Evolutionary conservation across 2,888 invertebrate genomes (phyloP).

Genomic region (Sinotaia quadrata): DNA sequence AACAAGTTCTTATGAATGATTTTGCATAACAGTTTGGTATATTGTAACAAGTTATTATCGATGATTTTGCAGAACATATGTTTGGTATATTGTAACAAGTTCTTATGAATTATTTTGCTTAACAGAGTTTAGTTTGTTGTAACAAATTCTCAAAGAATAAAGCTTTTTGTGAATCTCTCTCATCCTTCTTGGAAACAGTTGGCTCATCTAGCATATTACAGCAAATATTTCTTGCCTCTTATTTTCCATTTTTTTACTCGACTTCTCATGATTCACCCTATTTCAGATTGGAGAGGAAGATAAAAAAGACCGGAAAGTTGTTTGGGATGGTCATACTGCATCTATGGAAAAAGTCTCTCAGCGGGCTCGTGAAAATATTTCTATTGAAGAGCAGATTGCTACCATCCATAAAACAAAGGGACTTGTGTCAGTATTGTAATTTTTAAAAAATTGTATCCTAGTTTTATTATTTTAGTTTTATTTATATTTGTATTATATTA

Average conservation of each 20-base stretch:
- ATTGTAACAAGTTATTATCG: too few species aligned
- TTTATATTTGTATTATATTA: too few species aligned
- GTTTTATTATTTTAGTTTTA: too few species aligned
- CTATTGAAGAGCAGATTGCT: slow-evolving; percentile 96
- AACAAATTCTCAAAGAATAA: too few species aligned
- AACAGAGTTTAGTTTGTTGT: too few species aligned
- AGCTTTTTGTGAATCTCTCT: too few species aligned
- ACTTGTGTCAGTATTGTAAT: slow-evolving; percentile 78
- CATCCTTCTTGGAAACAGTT: background rate
- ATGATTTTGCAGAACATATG: too few species aligned
- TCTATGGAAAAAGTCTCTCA: slow-evolving; percentile 96
- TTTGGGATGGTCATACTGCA: slow-evolving; percentile 98
- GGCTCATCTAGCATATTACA: background rate
- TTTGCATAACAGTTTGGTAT: too few species aligned
- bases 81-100: too few species aligned
- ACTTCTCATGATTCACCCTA: background rate
- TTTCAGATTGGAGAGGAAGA: slow-evolving; percentile 73
- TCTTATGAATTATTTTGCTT: too few species aligned
- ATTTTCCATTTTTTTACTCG: background rate
- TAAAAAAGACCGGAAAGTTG: slow-evolving; percentile 88
- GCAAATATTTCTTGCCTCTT: background rate
- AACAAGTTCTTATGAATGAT: too few species aligned
- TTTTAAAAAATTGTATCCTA: too few species aligned
- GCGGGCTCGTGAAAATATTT: slow-evolving; percentile 94
- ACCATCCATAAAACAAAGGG: slow-evolving; percentile 98